Evolutionary conservation across 1,140 invertebrate species (phyloP), one percentile per base, ranked within the genome.

Genomic region (Goniozus legneri): DNA sequence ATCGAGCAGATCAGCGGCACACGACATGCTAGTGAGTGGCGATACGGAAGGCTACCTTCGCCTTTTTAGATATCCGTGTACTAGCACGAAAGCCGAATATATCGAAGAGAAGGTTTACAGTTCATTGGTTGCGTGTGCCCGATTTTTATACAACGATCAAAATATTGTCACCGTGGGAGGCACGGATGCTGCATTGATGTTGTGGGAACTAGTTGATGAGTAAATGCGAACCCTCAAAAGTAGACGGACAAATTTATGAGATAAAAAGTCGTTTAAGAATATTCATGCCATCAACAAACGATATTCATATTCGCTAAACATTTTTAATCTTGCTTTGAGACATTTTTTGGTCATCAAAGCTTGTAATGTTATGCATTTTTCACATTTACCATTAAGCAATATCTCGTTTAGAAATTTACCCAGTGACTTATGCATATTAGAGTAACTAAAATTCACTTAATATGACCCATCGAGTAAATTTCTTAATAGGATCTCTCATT

Each of bases 31-130:
- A 2, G 84, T 91, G 15, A 86, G 86, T 36, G 92, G 91, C 8
- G 93, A 97, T 71, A 87, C 92, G 37, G 92, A 93, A 70, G 94
- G 94, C 13, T 91, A 92, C 71, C 75, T 97, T 12, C 81, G 92
- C 54, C 79, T 97, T 12, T 96, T 93, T 73, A 89, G 89, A 64
- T 91, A 90, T 68, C 89, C 89, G 0, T 91, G 88, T 52, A 83
- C 89, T 13, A 88, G 81, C 60, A 82, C 86, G 2, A 88, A 94
- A 75, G 85, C 89, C 0, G 88, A 91, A 63, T 91, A 91, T 72
- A 87, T 91, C 55, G 86, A 91, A 66, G 86, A 88, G 52, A 92
- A 91, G 66, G 89, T 92, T 0, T 94, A 95, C 78, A 92, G 90
- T 35, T 89, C 89, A 36, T 82, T 89, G 65, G 82, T 96, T 41